These are phyloP conservation scores for Excalfactoria chinensis DNA, from an alignment of 2,113 vertebrate genomes.

Conservation along the genomic window DNA sequence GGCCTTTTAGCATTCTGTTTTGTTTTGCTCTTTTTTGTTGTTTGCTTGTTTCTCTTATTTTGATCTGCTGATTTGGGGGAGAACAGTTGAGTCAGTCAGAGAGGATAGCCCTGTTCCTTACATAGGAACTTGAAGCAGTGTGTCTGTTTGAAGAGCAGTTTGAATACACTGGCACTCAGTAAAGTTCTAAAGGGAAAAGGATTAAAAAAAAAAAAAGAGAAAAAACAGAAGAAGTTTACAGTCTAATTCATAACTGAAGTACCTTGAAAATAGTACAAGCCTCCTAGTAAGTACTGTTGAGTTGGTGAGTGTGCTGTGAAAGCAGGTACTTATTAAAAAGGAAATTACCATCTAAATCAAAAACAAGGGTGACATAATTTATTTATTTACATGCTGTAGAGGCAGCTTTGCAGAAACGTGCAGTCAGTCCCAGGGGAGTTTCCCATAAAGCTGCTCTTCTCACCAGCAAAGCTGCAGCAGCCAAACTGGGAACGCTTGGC, in stretches of 20 bases:
- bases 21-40: neutral
- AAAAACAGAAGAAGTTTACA: neutral
- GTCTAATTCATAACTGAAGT: constrained; percentile 29
- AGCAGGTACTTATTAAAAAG: constrained; percentile 23
- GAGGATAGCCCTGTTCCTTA: neutral
- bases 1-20: neutral
- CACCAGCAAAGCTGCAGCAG: neutral
- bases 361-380: neutral
- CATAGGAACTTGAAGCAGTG: neutral
- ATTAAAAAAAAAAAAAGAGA: neutral
- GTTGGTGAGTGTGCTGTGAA: neutral
- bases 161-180: neutral
- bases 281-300: constrained; percentile 6
- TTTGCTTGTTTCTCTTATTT: neutral
- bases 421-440: neutral
- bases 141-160: neutral
- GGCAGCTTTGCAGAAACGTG: neutral
- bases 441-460: neutral
- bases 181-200: neutral
- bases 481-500: neutral
- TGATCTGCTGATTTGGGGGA: neutral
- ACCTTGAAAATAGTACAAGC: neutral
- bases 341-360: constrained; percentile 6
- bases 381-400: constrained; percentile 8
- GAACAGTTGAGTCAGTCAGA: neutral